Evolutionary conservation across 2,888 invertebrate species (phyloP), one percentile per base, ranked within the genome.

Genomic region (Acrobasis repandana): DNA sequence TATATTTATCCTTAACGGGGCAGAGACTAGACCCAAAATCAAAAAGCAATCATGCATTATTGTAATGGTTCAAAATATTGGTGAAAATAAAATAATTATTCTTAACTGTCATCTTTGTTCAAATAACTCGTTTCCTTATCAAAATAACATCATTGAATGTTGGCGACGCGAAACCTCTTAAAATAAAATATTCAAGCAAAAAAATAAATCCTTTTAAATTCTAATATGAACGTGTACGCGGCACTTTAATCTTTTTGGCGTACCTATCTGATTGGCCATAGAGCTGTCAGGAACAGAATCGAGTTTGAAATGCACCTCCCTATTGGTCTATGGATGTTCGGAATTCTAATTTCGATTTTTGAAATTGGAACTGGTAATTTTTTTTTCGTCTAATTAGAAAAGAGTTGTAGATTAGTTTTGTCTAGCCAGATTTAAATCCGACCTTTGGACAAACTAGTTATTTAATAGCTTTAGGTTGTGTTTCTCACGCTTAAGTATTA

Each of bases 261-360:
- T 75, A 77, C 78, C 78, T 79, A 90, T 90, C 89, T 88, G 88
- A 90, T 91, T 90, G 88, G 90, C 77, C 76, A 77, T 80, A 75
- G 77, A 74, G 82, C 88, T 90, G 91, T 91, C 91, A 90, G 74
- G 77, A 80, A 76, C 91, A 91, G 86, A 82, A 79, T 77, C 79
- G 79, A 77, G 78, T 85, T 87, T 83, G 85, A 85, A 86, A 88
- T 86, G 84, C 86, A 85, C 76, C 78, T 76, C 78, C 76, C 77
- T 77, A 80, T 87, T 88, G 88, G 86, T 88, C 68, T 68, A 69
- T 71, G 70, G 28, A 68, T 71, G 75, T 82, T 85, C 77, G 74
- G 77, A 83, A 80, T 80, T 81, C 68, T 72, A 82, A 80, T 79
- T 78, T 77, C 70, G 67, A 69, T 72, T 73, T 75, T 75, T 52